phyloP scores from a whole-genome alignment of 2,113 vertebrate genomes.

The Psilopsiagon aymara region DNA sequence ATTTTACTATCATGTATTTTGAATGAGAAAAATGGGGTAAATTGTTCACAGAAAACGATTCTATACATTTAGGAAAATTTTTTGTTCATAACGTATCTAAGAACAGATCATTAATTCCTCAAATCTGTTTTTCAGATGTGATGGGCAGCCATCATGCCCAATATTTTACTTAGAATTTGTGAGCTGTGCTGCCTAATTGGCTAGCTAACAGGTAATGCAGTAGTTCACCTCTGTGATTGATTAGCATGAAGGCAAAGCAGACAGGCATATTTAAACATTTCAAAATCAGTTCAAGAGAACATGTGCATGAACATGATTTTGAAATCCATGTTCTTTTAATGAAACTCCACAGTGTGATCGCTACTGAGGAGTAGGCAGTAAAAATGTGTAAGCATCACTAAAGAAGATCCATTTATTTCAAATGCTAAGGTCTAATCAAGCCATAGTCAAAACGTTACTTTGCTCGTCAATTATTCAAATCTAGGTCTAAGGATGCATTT shows the following conservation, averaged over 20 bases:
- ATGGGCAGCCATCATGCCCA: slow-evolving; percentile 29
- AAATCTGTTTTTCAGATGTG: background rate
- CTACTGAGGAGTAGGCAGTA: background rate
- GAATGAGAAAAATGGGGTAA: background rate
- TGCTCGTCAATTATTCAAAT: background rate
- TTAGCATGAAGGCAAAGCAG: slow-evolving; percentile 38
- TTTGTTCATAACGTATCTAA: background rate
- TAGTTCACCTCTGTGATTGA: slow-evolving; percentile 1
- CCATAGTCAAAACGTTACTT: background rate
- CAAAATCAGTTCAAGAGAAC: background rate
- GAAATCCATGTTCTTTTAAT: slow-evolving; percentile 27
- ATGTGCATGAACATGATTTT: background rate
- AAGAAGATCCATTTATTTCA: background rate
- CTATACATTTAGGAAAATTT: background rate
- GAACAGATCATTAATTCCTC: background rate
- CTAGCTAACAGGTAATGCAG: background rate
- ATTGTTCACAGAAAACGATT: background rate
- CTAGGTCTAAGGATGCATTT: background rate
- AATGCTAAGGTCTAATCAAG: background rate
- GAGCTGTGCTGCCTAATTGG: slow-evolving; percentile 21
- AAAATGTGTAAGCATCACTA: background rate
- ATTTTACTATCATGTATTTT: background rate
- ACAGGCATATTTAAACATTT: slow-evolving; percentile 36
- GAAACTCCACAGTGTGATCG: background rate
- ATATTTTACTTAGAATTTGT: background rate